Conservation (phyloP, 1,140 invertebrate species). For the Acyrthosiphon pisum region DNA sequence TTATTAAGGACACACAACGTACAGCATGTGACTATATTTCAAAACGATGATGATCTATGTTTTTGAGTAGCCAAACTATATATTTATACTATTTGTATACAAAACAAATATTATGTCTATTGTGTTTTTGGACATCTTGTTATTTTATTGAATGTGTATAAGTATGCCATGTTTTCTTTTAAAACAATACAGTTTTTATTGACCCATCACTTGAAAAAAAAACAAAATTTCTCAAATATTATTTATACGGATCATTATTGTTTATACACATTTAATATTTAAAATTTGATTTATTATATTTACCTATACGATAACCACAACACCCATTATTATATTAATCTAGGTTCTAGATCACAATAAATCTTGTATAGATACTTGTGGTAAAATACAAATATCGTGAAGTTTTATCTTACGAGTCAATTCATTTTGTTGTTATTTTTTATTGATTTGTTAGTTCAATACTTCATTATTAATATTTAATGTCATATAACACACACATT, state of each 20-base stretch:
- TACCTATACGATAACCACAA: not conserved
- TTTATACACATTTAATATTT: not conserved
- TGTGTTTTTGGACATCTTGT: not conserved
- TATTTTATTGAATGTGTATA: not conserved
- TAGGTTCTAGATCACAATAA: not conserved
- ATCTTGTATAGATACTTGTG: not conserved
- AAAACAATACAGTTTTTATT: not conserved
- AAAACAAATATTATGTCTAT: too few relatives aligned
- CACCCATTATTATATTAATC: not conserved
- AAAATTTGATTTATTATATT: not conserved
- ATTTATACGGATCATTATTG: not conserved
- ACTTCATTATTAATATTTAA: too few relatives aligned
- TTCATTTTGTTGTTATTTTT: too few relatives aligned
- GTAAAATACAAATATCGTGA: too few relatives aligned
- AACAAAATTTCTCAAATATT: not conserved
- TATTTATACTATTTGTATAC: not conserved
- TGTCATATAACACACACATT: not conserved
- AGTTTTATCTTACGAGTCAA: too few relatives aligned
- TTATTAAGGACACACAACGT: not conserved
- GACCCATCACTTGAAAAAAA: not conserved
- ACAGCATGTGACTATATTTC: not conserved
- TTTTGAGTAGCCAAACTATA: not conserved
- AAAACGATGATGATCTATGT: not conserved
- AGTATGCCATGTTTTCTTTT: not conserved
- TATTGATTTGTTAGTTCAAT: too few relatives aligned